phyloP scores from a whole-genome alignment of 1,140 invertebrate species.

The Drosophila prosaltans region DNA sequence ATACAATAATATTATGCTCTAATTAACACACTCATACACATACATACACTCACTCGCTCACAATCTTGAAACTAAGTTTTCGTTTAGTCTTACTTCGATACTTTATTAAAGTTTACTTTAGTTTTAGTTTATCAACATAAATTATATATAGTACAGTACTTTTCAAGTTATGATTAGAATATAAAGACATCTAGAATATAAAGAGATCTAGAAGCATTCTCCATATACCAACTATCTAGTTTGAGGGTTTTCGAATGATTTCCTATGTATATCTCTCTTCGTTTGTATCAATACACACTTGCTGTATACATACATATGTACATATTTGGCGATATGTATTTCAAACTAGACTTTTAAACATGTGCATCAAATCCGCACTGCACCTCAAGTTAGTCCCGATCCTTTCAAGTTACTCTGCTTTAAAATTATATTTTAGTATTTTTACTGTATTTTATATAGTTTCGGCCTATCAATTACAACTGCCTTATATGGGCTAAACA shows the following conservation, averaged over 20 bases:
- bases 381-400: too few species aligned
- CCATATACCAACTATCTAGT: too few species aligned
- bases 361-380: too few species aligned
- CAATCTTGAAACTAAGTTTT: conserved; percentile 12
- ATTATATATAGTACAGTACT: not conserved
- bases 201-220: not conserved
- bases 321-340: too few species aligned
- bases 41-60: conserved; percentile 19
- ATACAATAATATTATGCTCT: conserved; percentile 15
- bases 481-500: not conserved
- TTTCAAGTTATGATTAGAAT: not conserved
- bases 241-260: too few species aligned
- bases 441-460: not conserved
- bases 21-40: conserved; percentile 23
- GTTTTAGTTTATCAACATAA: conserved; percentile 14
- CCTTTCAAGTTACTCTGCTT: too few species aligned
- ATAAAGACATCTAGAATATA: too few species aligned
- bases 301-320: too few species aligned
- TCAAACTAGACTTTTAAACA: too few species aligned
- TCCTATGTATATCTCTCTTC: too few species aligned
- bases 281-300: too few species aligned
- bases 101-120: not conserved
- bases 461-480: not conserved
- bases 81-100: not conserved
- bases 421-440: not conserved